Conservation (phyloP, 2,888 invertebrate genomes). For the Lithodes maja region DNA sequence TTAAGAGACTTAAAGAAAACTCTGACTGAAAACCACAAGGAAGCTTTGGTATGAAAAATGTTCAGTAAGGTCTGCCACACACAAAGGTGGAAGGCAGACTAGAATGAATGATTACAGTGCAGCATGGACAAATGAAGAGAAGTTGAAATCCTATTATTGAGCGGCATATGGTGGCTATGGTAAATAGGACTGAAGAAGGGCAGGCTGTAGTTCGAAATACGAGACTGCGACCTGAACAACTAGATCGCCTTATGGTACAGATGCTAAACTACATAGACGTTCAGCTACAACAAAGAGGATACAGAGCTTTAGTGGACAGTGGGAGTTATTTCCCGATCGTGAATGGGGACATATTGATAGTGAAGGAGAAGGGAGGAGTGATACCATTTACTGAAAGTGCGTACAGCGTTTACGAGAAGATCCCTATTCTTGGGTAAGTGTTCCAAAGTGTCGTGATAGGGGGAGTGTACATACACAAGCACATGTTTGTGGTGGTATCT, state of each 20-base stretch:
- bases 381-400: not conserved
- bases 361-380: not conserved
- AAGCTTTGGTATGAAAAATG: not conserved
- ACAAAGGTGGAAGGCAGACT: not conserved
- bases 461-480: not conserved
- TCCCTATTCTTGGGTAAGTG: slow-evolving; percentile 1
- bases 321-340: slow-evolving; percentile 16
- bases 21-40: slow-evolving; percentile 15
- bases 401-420: not conserved
- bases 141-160: not conserved
- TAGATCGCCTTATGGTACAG: not conserved
- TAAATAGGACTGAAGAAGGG: not conserved
- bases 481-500: slow-evolving; percentile 12
- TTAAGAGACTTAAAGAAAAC: slow-evolving; percentile 11
- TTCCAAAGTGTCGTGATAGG: slow-evolving; percentile 16
- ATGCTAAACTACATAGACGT: slow-evolving; percentile 21
- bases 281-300: not conserved
- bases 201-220: not conserved
- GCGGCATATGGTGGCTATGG: slow-evolving; percentile 3
- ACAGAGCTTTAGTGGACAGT: not conserved
- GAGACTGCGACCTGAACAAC: not conserved
- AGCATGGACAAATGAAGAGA: not conserved
- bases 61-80: slow-evolving; percentile 22
- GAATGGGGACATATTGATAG: not conserved
- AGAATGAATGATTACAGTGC: not conserved